Evolutionary conservation across 1,140 invertebrate genomes (phyloP), one percentile per base, ranked within the genome.

Genomic region (Hestina assimilis): DNA sequence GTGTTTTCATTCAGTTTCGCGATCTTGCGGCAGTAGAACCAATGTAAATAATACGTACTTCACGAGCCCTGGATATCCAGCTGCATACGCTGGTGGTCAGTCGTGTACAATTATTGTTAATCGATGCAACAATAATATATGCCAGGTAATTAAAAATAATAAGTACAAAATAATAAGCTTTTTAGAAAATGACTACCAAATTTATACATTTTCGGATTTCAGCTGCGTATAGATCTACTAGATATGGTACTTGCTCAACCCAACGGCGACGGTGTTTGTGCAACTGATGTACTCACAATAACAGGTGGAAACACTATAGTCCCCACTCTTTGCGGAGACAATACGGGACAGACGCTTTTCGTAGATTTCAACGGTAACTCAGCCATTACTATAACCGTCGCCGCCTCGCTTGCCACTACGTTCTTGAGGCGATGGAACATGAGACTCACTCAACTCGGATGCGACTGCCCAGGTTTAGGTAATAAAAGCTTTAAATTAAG

Each of bases 1-100:
- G n/a, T n/a, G n/a, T n/a, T n/a, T n/a, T 1, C 12, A 63, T 76
- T 11, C 26, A 95, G 94, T 95, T 79, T 91, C 93, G 63, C 90
- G 90, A 59, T 86, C 90, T 0, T 95, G 94, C 66, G 93, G 94
- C 3, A 87, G 89, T 5, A 91, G 90, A 0, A 93, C 94, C 0
- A 91, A 91, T 14, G 89, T 92, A 31, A 96, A 96, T 68, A 95
- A 95, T 53, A 96, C 95, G 0, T 96, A 96, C 74, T 96, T 96
- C 76, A 91, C 93, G 1, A 96, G 93, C 80, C 91, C 91, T 0
- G 92, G 91, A 1, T 95, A 93, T 86, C 94, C 94, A 1, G 90
- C 89, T 1, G 90, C 92, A 0, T 94, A 92, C 69, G 83, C 88
- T 0, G 93, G 92, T 0, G 92, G 92, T 5, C 90, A 92, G 23